A percentile compares a stretch with the other conserved stretches of the same genome.
These are phyloP conservation scores for Neodiprion lecontei DNA, from an alignment of 1,140 invertebrate species.

Conservation along the genomic window DNA sequence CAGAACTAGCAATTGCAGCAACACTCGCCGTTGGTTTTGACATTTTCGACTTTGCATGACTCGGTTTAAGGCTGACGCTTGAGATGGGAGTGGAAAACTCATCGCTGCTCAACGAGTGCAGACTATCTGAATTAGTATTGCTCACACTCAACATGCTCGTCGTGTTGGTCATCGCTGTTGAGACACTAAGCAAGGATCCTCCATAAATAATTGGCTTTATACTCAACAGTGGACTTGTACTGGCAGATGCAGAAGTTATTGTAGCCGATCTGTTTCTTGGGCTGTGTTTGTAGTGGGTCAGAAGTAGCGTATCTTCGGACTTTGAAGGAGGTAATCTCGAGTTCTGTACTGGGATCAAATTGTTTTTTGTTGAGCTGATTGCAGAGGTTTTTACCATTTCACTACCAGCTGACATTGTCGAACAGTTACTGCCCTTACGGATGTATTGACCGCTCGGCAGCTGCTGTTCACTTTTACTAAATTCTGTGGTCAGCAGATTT, in stretches of 20 bases:
- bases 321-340: slow-evolving; percentile 72
- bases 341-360: slow-evolving; percentile 41
- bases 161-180: slow-evolving; percentile 58
- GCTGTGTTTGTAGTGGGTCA: slow-evolving; percentile 65
- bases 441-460: slow-evolving; percentile 56
- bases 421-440: slow-evolving; percentile 51
- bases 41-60: slow-evolving; percentile 36
- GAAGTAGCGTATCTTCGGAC: slow-evolving; percentile 77
- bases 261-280: slow-evolving; percentile 63
- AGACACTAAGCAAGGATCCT: slow-evolving; percentile 49
- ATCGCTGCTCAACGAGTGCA: slow-evolving; percentile 69
- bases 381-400: slow-evolving; percentile 40
- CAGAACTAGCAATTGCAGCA: slow-evolving; percentile 47
- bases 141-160: slow-evolving; percentile 66
- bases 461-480: slow-evolving; percentile 86
- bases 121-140: slow-evolving; percentile 58
- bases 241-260: slow-evolving; percentile 67
- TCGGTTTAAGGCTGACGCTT: slow-evolving; percentile 32
- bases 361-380: slow-evolving; percentile 31
- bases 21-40: slow-evolving; percentile 53
- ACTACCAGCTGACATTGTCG: slow-evolving; percentile 47
- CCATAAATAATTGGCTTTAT: slow-evolving; percentile 66
- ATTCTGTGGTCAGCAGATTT: slow-evolving; percentile 70
- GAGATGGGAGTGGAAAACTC: slow-evolving; percentile 44
- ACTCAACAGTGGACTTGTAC: slow-evolving; percentile 71